These are phyloP conservation scores for Euura lappo DNA, from an alignment of 1,140 invertebrate species.

Conservation along the genomic window DNA sequence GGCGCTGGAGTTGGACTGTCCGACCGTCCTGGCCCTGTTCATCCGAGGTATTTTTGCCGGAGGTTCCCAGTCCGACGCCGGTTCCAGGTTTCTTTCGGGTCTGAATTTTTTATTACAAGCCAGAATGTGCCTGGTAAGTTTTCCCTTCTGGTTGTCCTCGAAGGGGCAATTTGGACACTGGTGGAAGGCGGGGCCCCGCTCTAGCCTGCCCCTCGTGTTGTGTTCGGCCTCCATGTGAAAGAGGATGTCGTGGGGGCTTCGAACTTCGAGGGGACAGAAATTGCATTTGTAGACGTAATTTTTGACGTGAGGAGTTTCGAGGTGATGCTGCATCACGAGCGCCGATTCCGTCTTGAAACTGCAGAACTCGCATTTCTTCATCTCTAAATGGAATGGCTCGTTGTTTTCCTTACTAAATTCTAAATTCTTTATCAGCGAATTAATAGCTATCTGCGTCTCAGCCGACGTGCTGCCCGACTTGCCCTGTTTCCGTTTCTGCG, in stretches of 20 bases:
- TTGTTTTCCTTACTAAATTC: constrained; percentile 90
- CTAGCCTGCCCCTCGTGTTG: constrained; percentile 79
- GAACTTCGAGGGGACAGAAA: constrained; percentile 83
- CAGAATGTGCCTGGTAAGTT: constrained; percentile 86
- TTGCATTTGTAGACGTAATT: constrained; percentile 87
- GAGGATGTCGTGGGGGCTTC: constrained; percentile 85
- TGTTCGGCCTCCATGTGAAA: constrained; percentile 93
- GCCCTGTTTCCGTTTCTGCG: constrained; percentile 81
- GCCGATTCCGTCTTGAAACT: constrained; percentile 91
- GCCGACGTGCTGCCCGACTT: constrained; percentile 67
- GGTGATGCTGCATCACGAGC: constrained; percentile 86
- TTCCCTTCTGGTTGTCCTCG: constrained; percentile 94
- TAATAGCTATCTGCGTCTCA: constrained; percentile 77
- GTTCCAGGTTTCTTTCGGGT: constrained; percentile 82
- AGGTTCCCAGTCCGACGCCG: constrained; percentile 87
- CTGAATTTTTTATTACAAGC: constrained; percentile 91
- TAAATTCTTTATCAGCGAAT: constrained; percentile 80
- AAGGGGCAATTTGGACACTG: constrained; percentile 94
- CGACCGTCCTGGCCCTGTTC: constrained; percentile 61
- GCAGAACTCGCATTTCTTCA: constrained; percentile 89
- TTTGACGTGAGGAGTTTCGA: constrained; percentile 91
- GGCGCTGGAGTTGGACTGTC: constrained; percentile 50
- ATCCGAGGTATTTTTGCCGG: constrained; percentile 89
- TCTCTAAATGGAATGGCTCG: constrained; percentile 78
- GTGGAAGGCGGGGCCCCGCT: constrained; percentile 85